Conservation (phyloP, 2,797 vertebrate species). For the Erethizon dorsatum region DNA sequence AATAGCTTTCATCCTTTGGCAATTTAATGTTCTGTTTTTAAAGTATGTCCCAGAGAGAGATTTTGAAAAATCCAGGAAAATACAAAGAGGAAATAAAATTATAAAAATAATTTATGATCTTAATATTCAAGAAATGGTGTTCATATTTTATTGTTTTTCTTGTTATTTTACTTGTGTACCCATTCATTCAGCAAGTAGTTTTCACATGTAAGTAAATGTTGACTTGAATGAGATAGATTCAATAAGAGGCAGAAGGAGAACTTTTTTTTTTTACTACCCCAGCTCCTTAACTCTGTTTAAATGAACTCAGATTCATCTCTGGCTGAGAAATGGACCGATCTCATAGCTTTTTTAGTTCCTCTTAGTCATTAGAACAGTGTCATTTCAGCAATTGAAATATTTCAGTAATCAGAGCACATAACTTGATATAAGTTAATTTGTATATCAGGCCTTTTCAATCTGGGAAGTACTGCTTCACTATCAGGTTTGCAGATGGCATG, state of each 20-base stretch:
- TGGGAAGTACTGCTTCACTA: background rate
- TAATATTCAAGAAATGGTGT: background rate
- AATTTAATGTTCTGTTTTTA: background rate
- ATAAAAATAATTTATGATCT: conserved; percentile 33
- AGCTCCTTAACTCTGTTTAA: background rate
- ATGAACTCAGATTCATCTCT: background rate
- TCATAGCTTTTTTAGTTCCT: background rate
- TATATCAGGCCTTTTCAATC: background rate
- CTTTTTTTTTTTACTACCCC: background rate
- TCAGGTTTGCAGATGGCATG: background rate
- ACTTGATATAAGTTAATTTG: background rate
- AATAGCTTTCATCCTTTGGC: conserved; percentile 13
- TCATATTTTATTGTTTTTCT: conserved; percentile 30
- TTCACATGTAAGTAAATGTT: background rate
- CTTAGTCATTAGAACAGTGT: background rate
- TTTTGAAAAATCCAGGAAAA: conserved; percentile 53
- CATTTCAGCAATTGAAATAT: conserved; percentile 5
- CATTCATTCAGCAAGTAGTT: conserved; percentile 45
- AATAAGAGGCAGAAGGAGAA: background rate
- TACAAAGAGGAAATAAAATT: background rate
- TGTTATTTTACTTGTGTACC: conserved; percentile 15
- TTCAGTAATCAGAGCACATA: background rate
- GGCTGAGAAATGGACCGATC: background rate
- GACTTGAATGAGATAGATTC: background rate
- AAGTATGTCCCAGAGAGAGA: background rate